Evolutionary conservation across 2,797 vertebrate species (phyloP).

Genomic region (Mus spretus): DNA sequence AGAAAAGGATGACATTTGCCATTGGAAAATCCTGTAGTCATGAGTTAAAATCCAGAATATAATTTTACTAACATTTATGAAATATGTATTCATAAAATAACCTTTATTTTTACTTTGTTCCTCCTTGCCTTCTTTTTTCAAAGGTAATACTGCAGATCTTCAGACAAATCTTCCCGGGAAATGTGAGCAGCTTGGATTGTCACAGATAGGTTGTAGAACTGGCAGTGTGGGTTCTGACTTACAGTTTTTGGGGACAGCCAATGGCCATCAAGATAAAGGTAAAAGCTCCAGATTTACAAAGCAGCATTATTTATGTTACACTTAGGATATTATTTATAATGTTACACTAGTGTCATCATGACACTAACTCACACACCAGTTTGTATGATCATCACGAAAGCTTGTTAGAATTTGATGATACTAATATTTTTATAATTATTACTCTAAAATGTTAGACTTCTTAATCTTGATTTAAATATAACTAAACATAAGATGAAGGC

Average conservation of each 20-base stretch:
- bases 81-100: slow-evolving; percentile 47
- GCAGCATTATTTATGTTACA: not conserved
- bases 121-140: slow-evolving; percentile 43
- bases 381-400: slow-evolving; percentile 52
- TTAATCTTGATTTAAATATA: slow-evolving; percentile 39
- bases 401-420: slow-evolving; percentile 48
- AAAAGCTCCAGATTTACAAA: slow-evolving; percentile 5
- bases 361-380: slow-evolving; percentile 29
- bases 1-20: not conserved
- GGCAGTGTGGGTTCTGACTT: slow-evolving; percentile 93
- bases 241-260: slow-evolving; percentile 90
- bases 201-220: slow-evolving; percentile 85
- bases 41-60: not conserved
- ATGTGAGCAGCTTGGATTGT: slow-evolving; percentile 85
- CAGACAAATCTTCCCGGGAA: slow-evolving; percentile 89
- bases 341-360: not conserved
- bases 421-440: slow-evolving; percentile 20
- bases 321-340: not conserved
- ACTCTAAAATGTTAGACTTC: slow-evolving; percentile 57
- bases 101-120: slow-evolving; percentile 30
- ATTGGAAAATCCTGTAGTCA: not conserved
- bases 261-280: slow-evolving; percentile 88
- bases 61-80: slow-evolving; percentile 25
- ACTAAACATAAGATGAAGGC: slow-evolving; percentile 29
- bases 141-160: slow-evolving; percentile 86